A percentile compares a stretch with the other conserved stretches of the same genome.
Conservation (phyloP, 2,113 vertebrate species). For the Microtus montanus region DNA sequence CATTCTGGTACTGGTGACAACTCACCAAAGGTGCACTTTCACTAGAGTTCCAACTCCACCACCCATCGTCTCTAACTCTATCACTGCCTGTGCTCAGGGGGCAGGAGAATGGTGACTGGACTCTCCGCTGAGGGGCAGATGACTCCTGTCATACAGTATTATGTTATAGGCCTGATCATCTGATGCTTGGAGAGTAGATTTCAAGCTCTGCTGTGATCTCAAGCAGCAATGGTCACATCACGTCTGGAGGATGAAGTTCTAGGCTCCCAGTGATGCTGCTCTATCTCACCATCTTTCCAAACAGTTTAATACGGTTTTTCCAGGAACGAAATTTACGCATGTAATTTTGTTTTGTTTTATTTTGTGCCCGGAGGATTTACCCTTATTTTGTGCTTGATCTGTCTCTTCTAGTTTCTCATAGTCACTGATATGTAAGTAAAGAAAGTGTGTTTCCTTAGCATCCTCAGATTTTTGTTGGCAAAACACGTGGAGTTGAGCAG, state of each 20-base stretch:
- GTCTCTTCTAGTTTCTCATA: not conserved
- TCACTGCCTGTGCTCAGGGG: too few species aligned
- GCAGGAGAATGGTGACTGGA: not conserved
- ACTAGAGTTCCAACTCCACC: not conserved
- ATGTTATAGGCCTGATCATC: not conserved
- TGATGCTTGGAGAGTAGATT: not conserved
- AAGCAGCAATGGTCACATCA: not conserved
- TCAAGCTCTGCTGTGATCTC: not conserved
- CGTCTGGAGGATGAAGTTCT: too few species aligned
- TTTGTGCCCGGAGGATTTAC: not conserved
- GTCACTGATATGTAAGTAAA: not conserved
- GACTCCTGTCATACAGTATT: not conserved
- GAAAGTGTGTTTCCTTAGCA: not conserved
- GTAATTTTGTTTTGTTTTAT: too few species aligned
- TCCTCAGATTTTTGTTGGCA: not conserved
- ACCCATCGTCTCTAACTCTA: not conserved
- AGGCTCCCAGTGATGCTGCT: not conserved
- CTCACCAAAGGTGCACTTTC: not conserved
- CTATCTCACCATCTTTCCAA: not conserved
- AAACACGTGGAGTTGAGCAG: not conserved
- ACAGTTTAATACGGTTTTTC: not conserved
- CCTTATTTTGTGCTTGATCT: not conserved
- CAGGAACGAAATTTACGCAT: not conserved
- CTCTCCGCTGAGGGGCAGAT: not conserved
- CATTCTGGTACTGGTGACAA: too few species aligned